phyloP scores from a whole-genome alignment of 2,113 vertebrate genomes.

The Chroicocephalus ridibundus region DNA sequence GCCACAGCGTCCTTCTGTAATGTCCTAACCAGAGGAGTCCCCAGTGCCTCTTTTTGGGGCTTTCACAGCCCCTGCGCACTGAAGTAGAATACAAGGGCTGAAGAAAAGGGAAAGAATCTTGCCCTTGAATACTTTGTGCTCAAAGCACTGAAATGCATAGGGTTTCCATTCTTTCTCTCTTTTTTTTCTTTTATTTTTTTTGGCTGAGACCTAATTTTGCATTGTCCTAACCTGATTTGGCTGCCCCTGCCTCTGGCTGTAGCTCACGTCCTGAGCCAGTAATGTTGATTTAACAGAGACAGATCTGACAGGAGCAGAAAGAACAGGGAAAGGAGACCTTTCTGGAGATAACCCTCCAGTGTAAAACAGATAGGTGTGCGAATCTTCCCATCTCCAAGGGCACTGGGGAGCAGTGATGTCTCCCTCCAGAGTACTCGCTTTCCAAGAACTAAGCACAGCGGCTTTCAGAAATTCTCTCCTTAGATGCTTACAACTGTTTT shows the following conservation, averaged over 20 bases:
- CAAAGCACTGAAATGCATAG: neutral
- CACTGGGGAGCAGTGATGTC: neutral
- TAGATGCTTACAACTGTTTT: neutral
- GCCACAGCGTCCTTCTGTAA: neutral
- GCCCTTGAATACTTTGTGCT: neutral
- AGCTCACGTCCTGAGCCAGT: neutral
- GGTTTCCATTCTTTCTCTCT: neutral
- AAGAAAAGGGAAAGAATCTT: neutral
- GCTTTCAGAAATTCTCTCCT: neutral
- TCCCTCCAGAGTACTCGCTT: conserved; percentile 20
- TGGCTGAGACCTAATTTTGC: neutral
- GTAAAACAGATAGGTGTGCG: neutral
- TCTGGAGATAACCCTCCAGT: neutral
- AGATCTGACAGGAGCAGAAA: neutral
- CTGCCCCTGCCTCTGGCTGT: conserved; percentile 2
- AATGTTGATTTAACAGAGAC: neutral
- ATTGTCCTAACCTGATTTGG: neutral
- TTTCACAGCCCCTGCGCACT: neutral
- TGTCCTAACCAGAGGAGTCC: neutral
- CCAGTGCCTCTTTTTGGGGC: neutral
- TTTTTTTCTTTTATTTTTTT: neutral
- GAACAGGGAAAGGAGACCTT: neutral
- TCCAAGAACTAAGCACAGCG: neutral
- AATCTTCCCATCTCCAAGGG: neutral
- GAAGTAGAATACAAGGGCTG: neutral